Evolutionary conservation across 2,797 vertebrate species (phyloP), one percentile per base, ranked within the genome.

Genomic region (Cheirogaleus major): DNA sequence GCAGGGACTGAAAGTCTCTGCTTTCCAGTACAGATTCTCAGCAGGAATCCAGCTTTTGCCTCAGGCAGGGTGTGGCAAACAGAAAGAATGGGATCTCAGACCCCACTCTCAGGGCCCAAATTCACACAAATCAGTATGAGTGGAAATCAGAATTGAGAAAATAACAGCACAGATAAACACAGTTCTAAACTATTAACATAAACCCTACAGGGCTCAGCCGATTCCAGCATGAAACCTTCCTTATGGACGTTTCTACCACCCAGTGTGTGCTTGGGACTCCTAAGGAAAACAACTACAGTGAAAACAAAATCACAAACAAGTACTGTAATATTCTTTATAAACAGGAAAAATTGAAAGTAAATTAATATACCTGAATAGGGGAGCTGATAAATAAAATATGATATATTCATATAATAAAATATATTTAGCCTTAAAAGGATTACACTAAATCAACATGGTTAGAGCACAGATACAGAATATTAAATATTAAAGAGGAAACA

Each of bases 91-190:
- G 41, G 61, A 35, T 72, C 52, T 81, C 52, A 45, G 41, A 84
- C 41, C 18, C 48, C 4, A 48, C 25, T 70, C 43, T 41, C 38
- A 89, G 75, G 17, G 83, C 14, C 69, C 18, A 30, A 55, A 65
- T 65, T 20, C 85, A 41, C 65, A 78, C 13, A 89, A 61, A 63
- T 76, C 23, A 22, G 12, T 25, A 30, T 15, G 35, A 81, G 35
- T 41, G n/a, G 38, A 91, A 88, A 86, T 79, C 48, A 73, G 14
- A 93, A 85, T 25, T 30, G 45, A 94, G 32, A 90, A 90, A 73
- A 35, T 32, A 76, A 10, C n/a, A 91, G 43, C 50, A 85, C 92
- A 35, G 72, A 83, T n/a, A 55, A 86, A n/a, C 41, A 50, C 5
- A 59, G 79, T 25, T 79, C 18, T 43, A 69, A 76, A 65, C 20